Percentiles rank a stretch among this genome's conserved stretches.
Evolutionary conservation across 2,888 invertebrate species (phyloP).

Genomic region (Apoderus coryli): DNA sequence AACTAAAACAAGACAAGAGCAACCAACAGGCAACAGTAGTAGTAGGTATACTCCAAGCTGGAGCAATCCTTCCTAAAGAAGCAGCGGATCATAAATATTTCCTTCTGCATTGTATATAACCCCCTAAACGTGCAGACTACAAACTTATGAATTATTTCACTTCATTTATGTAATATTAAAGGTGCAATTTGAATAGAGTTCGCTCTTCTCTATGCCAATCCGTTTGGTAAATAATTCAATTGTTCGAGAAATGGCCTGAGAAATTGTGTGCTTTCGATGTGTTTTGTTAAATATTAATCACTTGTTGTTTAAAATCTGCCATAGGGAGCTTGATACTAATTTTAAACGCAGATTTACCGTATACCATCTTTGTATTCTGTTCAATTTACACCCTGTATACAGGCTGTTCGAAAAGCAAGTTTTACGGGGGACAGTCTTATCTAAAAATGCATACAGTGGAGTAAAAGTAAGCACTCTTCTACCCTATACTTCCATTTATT

Average conservation of each 20-base stretch:
- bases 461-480: too few relatives aligned
- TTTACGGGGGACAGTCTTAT: too few relatives aligned
- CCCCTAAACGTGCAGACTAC: slow-evolving; percentile 36
- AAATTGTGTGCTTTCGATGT: slow-evolving; percentile 28
- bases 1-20: slow-evolving; percentile 32
- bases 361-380: too few relatives aligned
- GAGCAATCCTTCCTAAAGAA: slow-evolving; percentile 31
- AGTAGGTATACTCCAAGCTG: too few relatives aligned
- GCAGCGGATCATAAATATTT: slow-evolving; percentile 39
- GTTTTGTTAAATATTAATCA: slow-evolving; percentile 31
- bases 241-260: slow-evolving; percentile 32
- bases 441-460: too few relatives aligned
- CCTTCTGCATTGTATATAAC: slow-evolving; percentile 40
- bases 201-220: slow-evolving; percentile 34
- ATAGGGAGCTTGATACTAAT: too few relatives aligned
- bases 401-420: too few relatives aligned
- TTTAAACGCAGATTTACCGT: too few relatives aligned
- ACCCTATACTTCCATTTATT: too few relatives aligned
- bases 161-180: slow-evolving; percentile 36
- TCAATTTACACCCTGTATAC: too few relatives aligned
- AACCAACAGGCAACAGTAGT: too few relatives aligned
- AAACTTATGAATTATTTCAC: slow-evolving; percentile 37
- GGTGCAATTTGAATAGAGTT: slow-evolving; percentile 37
- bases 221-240: slow-evolving; percentile 35
- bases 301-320: too few relatives aligned